Conservation (phyloP, 2,888 invertebrate genomes). For the Margaritifera margaritifera region DNA sequence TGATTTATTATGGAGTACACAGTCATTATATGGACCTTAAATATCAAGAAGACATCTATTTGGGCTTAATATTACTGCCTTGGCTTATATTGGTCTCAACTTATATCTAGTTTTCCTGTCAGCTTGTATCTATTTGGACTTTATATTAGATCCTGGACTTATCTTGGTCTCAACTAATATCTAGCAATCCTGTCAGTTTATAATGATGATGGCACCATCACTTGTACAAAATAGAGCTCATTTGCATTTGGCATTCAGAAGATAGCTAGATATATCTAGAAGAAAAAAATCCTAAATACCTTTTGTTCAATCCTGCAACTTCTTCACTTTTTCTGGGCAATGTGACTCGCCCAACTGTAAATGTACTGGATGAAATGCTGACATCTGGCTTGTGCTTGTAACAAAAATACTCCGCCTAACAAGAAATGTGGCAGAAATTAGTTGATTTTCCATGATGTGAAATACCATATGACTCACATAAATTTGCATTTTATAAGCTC, state of each 20-base stretch:
- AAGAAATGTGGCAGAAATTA: conserved; percentile 14
- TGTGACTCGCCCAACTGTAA: conserved; percentile 82
- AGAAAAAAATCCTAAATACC: conserved; percentile 21
- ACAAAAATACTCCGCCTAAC: conserved; percentile 84
- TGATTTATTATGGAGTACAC: too few relatives aligned
- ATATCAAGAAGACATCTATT: too few relatives aligned
- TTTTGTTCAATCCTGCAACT: conserved; percentile 20
- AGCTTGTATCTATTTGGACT: too few relatives aligned
- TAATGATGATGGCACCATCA: too few relatives aligned
- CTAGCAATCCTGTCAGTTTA: too few relatives aligned
- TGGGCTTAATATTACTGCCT: too few relatives aligned
- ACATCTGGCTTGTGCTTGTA: conserved; percentile 86
- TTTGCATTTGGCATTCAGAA: background rate
- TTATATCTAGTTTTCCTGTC: too few relatives aligned
- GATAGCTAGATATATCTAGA: background rate
- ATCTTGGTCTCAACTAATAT: too few relatives aligned
- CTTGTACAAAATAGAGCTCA: background rate
- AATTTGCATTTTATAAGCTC: background rate
- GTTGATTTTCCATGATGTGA: background rate
- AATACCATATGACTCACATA: background rate
- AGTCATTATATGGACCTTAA: too few relatives aligned
- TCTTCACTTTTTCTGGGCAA: conserved; percentile 65
- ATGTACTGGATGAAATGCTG: conserved; percentile 76
- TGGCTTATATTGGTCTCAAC: too few relatives aligned
- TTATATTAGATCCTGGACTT: too few relatives aligned